Conservation (phyloP, 2,113 vertebrate genomes). For the Phalacrocorax carbo region DNA sequence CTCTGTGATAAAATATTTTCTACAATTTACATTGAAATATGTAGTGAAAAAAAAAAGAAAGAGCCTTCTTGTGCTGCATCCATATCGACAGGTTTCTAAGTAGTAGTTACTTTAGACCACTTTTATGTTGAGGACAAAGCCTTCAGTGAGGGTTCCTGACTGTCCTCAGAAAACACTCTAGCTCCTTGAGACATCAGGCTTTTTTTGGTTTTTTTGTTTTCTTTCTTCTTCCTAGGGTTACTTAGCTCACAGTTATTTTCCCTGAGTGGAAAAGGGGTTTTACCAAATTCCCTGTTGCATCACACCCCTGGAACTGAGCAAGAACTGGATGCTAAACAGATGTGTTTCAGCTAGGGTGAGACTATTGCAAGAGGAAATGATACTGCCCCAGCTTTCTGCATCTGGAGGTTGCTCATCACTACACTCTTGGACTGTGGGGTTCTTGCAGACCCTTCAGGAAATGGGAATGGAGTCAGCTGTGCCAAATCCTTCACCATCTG, state of each 20-base stretch:
- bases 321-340: not conserved
- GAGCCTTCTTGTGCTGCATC: not conserved
- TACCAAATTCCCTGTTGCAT: not conserved
- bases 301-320: not conserved
- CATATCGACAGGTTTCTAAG: not conserved
- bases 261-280: not conserved
- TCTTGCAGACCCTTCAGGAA: not conserved
- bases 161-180: not conserved
- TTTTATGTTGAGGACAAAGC: not conserved
- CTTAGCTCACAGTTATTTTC: not conserved
- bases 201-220: not conserved
- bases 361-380: not conserved
- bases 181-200: not conserved
- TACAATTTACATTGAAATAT: not conserved
- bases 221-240: not conserved
- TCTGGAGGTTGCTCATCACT: not conserved
- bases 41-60: not conserved
- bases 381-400: not conserved
- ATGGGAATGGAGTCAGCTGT: not conserved
- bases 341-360: not conserved
- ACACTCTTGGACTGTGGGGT: accelerated
- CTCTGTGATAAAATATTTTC: not conserved
- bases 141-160: not conserved
- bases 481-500: not conserved
- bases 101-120: not conserved